phyloP scores from a whole-genome alignment of 1,140 invertebrate genomes.

The Macrosteles quadrilineatus region DNA sequence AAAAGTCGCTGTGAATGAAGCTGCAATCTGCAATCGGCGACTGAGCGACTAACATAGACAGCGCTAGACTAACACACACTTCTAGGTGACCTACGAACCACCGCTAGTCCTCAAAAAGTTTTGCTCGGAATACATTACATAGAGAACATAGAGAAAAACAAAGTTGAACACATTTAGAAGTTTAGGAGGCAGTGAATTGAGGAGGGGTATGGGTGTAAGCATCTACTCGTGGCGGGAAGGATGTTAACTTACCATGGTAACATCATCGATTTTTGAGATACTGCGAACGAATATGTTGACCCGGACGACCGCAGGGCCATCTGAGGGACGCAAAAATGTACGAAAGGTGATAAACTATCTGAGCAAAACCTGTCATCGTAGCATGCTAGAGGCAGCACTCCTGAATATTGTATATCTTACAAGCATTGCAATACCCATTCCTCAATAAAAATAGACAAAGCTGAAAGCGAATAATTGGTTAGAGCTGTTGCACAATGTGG shows the following conservation, averaged over 20 bases:
- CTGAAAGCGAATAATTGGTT: too few relatives aligned
- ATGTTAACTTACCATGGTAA: conserved; percentile 92
- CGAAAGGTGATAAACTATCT: conserved; percentile 35
- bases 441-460: too few relatives aligned
- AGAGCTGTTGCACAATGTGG: too few relatives aligned
- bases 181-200: background rate
- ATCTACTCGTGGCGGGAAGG: background rate
- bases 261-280: conserved; percentile 98
- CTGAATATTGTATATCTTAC: too few relatives aligned
- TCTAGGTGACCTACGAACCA: background rate
- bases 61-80: background rate
- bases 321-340: conserved; percentile 60
- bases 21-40: too few relatives aligned
- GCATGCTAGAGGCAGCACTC: too few relatives aligned
- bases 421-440: too few relatives aligned
- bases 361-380: too few relatives aligned
- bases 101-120: conserved; percentile 10
- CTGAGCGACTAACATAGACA: too few relatives aligned
- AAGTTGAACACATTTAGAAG: background rate
- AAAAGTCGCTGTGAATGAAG: background rate
- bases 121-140: conserved; percentile 11
- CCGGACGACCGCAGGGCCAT: conserved; percentile 86
- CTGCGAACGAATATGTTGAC: conserved; percentile 98
- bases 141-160: background rate
- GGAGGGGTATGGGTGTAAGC: background rate